Evolutionary conservation across 2,113 vertebrate species (phyloP), one percentile per base, ranked within the genome.

Genomic region (Ictalurus furcatus): DNA sequence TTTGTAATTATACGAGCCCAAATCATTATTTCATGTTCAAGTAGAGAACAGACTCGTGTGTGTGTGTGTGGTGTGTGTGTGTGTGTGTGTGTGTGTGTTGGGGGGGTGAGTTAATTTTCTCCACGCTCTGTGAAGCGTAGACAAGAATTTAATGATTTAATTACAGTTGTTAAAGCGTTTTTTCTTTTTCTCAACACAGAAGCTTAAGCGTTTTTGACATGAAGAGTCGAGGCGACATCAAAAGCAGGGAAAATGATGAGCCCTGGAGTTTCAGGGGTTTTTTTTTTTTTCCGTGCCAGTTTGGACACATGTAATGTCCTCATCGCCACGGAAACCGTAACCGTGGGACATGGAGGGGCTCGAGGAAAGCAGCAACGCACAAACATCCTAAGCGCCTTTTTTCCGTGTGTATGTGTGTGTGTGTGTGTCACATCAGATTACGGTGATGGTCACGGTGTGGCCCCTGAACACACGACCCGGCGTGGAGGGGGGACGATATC

Each of bases 71-170:
- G 40, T 85, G 61, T 28, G 84, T 85, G 84, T 63, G 63, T 85
- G 40, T 85, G 83, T 85, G 61, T 67, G 58, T 67, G 61, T 84
- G 83, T 40, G 37, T 65, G 96, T 97, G 97, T 82, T n/a, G 65
- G 97, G 97, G 97, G 97, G 97, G 54, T 67, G 97, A 98, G 97
- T 98, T 98, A 98, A 98, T 98, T 98, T 98, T 98, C 97, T 98
- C 97, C 97, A 97, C 97, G 97, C 97, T 98, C 97, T 98, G 97
- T 97, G 97, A 98, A 98, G 97, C 97, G 95, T 97, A 98, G 97
- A 98, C 98, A 99, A 99, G 97, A 98, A 98, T 99, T 99, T 99
- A 99, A 99, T 99, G 98, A 99, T 99, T 99, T 99, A 99, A 99
- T 99, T 99, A 99, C 98, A 98, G 98, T 99, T 99, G 98, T 99